Percentiles rank a stretch among this genome's conserved stretches.
phyloP scores from a whole-genome alignment of 2,797 vertebrate species.

The Neostethus bicornis region DNA sequence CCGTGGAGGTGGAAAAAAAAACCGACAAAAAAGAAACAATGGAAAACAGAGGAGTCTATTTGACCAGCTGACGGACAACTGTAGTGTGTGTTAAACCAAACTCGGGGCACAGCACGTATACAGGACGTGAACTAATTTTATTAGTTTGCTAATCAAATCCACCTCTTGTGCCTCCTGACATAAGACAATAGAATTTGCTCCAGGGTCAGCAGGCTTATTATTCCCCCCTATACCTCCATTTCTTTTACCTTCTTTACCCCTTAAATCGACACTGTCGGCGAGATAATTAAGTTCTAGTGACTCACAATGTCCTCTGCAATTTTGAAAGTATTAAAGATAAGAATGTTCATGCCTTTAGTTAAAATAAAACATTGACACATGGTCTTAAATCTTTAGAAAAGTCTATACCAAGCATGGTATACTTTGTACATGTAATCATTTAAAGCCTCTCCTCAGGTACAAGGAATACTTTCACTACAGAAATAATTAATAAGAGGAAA shows the following conservation, averaged over 20 bases:
- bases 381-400: not conserved
- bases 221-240: not conserved
- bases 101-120: constrained; percentile 14
- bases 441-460: constrained; percentile 37
- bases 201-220: constrained; percentile 31
- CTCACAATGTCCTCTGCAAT: not conserved
- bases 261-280: constrained; percentile 1
- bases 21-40: constrained; percentile 38
- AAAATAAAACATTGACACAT: constrained; percentile 1
- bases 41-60: constrained; percentile 32
- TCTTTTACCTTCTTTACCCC: not conserved
- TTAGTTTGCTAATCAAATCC: constrained; percentile 62
- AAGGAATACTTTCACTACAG: constrained; percentile 21
- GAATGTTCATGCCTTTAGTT: constrained; percentile 7
- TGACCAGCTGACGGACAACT: constrained; percentile 22
- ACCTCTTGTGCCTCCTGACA: constrained; percentile 32
- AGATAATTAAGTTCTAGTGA: not conserved
- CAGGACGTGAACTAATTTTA: constrained; percentile 48
- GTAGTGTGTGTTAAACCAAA: constrained; percentile 25
- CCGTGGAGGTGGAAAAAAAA: constrained; percentile 26
- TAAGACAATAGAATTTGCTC: constrained; percentile 25
- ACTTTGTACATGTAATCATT: constrained; percentile 28
- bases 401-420: constrained; percentile 46
- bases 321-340: not conserved
- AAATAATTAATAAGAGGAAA: constrained; percentile 19